Percentiles rank a stretch among this genome's conserved stretches.
phyloP scores from a whole-genome alignment of 30 jellyfish, hydroid and myxozoan species.

The Aurelia coerulea region DNA sequence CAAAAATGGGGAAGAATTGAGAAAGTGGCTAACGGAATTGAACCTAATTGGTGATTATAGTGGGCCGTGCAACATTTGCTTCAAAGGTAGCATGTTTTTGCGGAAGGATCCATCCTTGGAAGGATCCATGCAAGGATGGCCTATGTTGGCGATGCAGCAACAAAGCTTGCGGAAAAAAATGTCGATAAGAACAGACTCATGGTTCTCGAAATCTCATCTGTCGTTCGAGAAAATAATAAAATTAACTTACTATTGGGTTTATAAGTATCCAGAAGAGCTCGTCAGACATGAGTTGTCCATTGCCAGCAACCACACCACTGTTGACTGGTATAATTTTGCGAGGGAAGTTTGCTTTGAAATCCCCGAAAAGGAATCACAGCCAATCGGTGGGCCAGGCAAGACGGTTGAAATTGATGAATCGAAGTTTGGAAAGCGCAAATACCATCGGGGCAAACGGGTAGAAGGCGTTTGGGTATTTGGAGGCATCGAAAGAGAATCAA shows the following conservation, averaged over 20 bases:
- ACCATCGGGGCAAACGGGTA: no score
- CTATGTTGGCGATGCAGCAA: constrained; percentile 9
- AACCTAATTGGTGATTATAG: no score
- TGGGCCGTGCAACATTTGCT: no score
- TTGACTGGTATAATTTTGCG: constrained; percentile 2
- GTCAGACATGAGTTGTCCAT: constrained; percentile 1
- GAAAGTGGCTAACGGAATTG: no score
- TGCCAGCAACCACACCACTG: no score
- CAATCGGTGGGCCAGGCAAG: no score
- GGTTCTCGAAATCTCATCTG: constrained; percentile 1
- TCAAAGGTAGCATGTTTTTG: background rate
- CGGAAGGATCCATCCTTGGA: background rate
- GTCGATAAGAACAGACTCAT: background rate
- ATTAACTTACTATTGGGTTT: constrained; percentile 4
- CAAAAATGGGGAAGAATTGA: no score
- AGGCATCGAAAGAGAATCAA: no score
- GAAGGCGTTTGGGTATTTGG: no score
- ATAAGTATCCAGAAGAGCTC: constrained; percentile 1
- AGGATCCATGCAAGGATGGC: constrained; percentile 5
- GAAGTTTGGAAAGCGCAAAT: no score
- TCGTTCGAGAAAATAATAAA: background rate
- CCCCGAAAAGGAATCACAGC: background rate
- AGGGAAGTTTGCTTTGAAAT: background rate
- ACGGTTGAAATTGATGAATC: no score
- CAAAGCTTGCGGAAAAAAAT: constrained; percentile 6